Evolutionary conservation across 2,797 vertebrate species (phyloP).

Genomic region (Poeciliopsis gracilis): DNA sequence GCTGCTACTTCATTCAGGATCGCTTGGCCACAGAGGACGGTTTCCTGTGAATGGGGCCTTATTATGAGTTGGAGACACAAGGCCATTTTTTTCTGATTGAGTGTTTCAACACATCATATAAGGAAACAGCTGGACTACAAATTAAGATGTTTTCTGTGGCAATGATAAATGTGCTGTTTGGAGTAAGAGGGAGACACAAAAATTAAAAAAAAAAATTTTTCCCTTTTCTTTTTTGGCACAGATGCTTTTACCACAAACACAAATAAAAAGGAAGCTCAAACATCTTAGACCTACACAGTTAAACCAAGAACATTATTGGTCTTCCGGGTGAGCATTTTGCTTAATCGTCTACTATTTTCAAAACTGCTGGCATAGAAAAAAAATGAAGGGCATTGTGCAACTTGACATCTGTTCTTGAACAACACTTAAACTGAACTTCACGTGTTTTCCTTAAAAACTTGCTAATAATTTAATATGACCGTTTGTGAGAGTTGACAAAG

Average conservation of each 20-base stretch:
- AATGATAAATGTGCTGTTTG: conserved; percentile 81
- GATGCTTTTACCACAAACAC: conserved; percentile 11
- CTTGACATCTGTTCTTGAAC: conserved; percentile 58
- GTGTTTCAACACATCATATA: conserved; percentile 85
- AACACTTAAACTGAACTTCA: conserved; percentile 48
- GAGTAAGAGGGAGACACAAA: conserved; percentile 51
- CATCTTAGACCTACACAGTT: conserved; percentile 29
- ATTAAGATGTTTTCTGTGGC: conserved; percentile 79
- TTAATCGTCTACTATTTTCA: conserved; percentile 56
- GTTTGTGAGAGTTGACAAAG: conserved; percentile 28
- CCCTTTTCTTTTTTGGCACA: conserved; percentile 18
- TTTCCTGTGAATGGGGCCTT: conserved; percentile 71
- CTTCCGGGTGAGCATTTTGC: conserved; percentile 32
- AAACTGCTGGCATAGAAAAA: conserved; percentile 50
- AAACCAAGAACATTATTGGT: conserved; percentile 29
- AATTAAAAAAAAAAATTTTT: conserved; percentile 35
- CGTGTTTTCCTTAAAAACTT: conserved; percentile 57
- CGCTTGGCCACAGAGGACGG: conserved; percentile 37
- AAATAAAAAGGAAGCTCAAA: conserved; percentile 17
- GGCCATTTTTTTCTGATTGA: conserved; percentile 76
- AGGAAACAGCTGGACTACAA: conserved; percentile 85
- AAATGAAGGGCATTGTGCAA: conserved; percentile 52
- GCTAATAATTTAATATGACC: conserved; percentile 46
- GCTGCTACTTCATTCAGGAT: conserved; percentile 63
- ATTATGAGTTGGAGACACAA: conserved; percentile 73